Evolutionary conservation across 2,113 vertebrate genomes (phyloP).

Genomic region (Anseranas semipalmata): DNA sequence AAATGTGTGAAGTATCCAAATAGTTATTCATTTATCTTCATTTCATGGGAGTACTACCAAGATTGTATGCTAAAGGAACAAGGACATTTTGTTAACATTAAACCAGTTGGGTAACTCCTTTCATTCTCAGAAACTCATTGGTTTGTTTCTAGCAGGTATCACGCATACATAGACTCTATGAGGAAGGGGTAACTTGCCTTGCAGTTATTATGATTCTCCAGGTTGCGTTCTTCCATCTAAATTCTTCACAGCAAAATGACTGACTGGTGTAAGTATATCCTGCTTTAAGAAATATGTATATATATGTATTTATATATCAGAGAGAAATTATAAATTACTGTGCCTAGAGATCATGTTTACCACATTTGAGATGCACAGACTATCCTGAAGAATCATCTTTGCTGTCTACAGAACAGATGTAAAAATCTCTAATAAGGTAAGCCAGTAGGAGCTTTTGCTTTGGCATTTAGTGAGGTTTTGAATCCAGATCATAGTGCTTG

Average conservation of each 20-base stretch:
- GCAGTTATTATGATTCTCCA: neutral
- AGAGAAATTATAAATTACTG: neutral
- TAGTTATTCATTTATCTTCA: neutral
- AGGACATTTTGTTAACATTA: neutral
- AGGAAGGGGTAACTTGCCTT: neutral
- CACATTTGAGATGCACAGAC: neutral
- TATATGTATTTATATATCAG: neutral
- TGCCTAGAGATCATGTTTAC: neutral
- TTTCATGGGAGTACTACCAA: neutral
- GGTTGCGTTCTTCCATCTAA: neutral
- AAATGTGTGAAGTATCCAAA: neutral
- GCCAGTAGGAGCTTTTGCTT: neutral
- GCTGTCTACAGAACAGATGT: neutral
- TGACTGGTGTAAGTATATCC: neutral
- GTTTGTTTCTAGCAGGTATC: neutral
- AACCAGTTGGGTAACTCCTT: neutral
- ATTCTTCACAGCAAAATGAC: neutral
- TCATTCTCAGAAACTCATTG: rapidly evolving
- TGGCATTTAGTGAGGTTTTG: neutral
- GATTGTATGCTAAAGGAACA: neutral
- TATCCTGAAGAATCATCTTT: neutral
- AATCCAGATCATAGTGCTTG: neutral
- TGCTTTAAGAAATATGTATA: neutral
- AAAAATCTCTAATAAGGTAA: neutral
- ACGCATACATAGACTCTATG: rapidly evolving